Base-by-base conservation (phyloP, 2,888 invertebrate genomes). In the Drosophila nigricruria region DNA sequence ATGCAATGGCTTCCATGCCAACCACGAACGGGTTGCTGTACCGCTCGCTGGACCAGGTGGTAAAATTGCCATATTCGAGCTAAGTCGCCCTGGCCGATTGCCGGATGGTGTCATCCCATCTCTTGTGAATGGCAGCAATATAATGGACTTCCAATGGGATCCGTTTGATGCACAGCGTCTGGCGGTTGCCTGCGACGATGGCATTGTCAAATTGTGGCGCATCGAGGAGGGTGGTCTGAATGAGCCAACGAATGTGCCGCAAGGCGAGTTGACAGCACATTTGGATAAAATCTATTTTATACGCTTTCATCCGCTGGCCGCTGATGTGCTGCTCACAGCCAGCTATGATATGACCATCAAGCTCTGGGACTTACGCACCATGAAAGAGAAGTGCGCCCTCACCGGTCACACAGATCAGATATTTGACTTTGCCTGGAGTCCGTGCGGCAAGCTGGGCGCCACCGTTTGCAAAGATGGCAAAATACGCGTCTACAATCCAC, bases 91-190 rank as follows among this genome's bases (percentile, higher is more conserved):
- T 0, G 96, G 96, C 10, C 95, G 96, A 77, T 93, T 97, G 59
- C 95, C 96, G 2, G 97, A 97, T 88, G 97, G 96, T 70, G 97
- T 96, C 30, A 96, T 95, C 82, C 96, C 97, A 38, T 97, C 97
- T n/a, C 93, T 99, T 82, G 96, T 98, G 69, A 98, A 98, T 93
- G 96, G 97, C 60, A 96, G 96, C 81, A 96, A 96, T 83, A 95
- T 98, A 40, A 96, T 97, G 95, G 99, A 99, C 93, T 97, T 98
- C 93, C 95, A 96, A 65, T 99, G 97, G 97, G 98, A 98, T 94
- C 98, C 98, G 1, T 98, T 98, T 93, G 94, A 97, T 92, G 94
- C 95, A 79, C 94, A 94, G 58, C 94, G 96, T 58, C 94, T 99
- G 70, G 96, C 97, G 45, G 97, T 97, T 45, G 97, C 96, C 32